phyloP scores from a whole-genome alignment of 2,797 vertebrate genomes.

The Pelobates cultripes region DNA sequence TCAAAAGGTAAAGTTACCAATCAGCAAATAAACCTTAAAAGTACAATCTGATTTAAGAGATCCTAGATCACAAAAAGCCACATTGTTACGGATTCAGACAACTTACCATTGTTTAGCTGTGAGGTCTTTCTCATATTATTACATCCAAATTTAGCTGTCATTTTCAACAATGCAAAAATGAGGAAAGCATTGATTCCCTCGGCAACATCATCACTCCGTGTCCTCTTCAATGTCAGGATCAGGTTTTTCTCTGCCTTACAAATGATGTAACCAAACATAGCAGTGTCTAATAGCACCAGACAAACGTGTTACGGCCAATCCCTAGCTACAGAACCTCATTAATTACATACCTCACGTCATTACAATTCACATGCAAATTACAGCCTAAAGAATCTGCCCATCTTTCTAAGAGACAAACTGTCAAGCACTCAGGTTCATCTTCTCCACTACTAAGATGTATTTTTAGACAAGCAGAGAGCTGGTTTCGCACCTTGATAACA shows the following conservation, averaged over 20 bases:
- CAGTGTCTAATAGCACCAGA: constrained; percentile 53
- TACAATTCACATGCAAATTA: constrained; percentile 55
- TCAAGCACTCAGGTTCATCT: constrained; percentile 40
- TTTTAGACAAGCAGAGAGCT: constrained; percentile 40
- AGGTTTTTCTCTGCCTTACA: constrained; percentile 55
- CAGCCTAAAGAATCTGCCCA: constrained; percentile 50
- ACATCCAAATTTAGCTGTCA: constrained; percentile 56
- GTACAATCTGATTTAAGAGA: background rate
- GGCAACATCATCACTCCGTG: constrained; percentile 47
- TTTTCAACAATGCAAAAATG: constrained; percentile 30
- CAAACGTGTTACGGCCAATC: constrained; percentile 53
- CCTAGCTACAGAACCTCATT: constrained; percentile 53
- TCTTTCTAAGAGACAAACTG: constrained; percentile 36
- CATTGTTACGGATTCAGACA: background rate
- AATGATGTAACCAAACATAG: constrained; percentile 57
- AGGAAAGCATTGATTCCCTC: constrained; percentile 52
- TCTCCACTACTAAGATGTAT: constrained; percentile 20
- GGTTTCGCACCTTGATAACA: constrained; percentile 34
- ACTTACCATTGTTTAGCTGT: constrained; percentile 55
- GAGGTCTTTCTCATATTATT: constrained; percentile 45
- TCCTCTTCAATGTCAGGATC: constrained; percentile 58
- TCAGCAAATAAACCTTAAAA: background rate
- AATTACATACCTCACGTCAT: constrained; percentile 46
- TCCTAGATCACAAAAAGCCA: background rate
- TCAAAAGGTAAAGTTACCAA: background rate